phyloP scores from a whole-genome alignment of 2,888 invertebrate species.

The Empis stercorea region DNA sequence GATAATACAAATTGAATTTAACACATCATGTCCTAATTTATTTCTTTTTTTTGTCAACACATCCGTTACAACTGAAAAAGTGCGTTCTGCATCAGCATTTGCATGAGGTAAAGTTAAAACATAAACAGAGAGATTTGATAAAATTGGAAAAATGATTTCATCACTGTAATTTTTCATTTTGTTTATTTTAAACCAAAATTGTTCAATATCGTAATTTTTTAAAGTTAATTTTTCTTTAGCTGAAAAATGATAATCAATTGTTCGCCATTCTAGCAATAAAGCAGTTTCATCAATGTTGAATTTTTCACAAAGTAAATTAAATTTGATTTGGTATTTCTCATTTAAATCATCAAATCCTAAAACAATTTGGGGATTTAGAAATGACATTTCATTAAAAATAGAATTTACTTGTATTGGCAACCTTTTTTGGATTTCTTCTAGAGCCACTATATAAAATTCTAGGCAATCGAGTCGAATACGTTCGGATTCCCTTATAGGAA shows the following conservation, averaged over 20 bases:
- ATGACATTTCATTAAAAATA: too few species aligned
- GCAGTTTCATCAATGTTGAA: too few species aligned
- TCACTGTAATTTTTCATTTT: neutral
- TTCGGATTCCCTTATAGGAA: too few species aligned
- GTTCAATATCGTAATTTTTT: neutral
- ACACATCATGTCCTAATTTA: neutral
- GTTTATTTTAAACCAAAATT: neutral
- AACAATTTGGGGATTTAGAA: too few species aligned
- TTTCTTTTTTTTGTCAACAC: conserved; percentile 1
- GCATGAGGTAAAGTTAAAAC: conserved; percentile 5
- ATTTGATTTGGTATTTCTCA: too few species aligned
- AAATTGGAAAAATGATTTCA: neutral
- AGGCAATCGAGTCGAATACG: too few species aligned
- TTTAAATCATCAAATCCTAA: too few species aligned
- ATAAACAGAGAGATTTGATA: neutral
- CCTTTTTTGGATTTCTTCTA: too few species aligned
- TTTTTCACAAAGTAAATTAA: too few species aligned
- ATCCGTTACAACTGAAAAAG: conserved; percentile 5
- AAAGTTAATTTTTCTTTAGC: neutral
- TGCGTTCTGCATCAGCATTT: conserved; percentile 5
- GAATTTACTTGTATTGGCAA: too few species aligned
- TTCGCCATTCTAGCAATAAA: neutral
- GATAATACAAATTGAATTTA: neutral
- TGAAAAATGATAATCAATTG: neutral
- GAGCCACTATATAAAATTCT: too few species aligned